phyloP scores from a whole-genome alignment of 2,113 vertebrate species.

The Micronisus gabar region DNA sequence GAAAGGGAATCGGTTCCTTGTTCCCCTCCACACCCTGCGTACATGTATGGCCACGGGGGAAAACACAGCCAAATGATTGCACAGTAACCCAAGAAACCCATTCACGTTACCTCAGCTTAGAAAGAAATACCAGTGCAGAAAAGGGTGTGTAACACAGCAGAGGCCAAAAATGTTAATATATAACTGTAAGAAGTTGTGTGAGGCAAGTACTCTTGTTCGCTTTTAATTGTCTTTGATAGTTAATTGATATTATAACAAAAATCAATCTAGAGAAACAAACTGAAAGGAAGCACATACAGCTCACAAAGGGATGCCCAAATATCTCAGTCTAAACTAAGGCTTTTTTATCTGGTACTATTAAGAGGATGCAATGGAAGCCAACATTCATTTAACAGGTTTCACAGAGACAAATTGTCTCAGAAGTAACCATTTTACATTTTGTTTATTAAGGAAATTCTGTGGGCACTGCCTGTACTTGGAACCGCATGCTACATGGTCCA shows the following conservation, averaged over 20 bases:
- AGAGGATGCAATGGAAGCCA: neutral
- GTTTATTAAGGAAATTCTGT: neutral
- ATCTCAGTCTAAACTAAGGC: neutral
- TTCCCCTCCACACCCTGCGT: slow-evolving; percentile 6
- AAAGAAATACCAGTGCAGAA: slow-evolving; percentile 25
- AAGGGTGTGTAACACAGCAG: slow-evolving; percentile 18
- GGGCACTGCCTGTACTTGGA: neutral
- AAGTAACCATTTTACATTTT: neutral
- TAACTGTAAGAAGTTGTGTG: slow-evolving; percentile 9
- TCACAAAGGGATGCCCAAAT: neutral
- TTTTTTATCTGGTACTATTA: neutral
- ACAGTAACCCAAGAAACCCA: slow-evolving; percentile 51
- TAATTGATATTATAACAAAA: neutral
- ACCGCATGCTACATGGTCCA: neutral
- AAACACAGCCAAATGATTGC: slow-evolving; percentile 13
- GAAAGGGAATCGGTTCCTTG: neutral
- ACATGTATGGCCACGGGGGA: neutral
- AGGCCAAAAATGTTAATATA: slow-evolving; percentile 49
- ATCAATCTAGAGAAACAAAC: neutral
- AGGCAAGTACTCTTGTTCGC: neutral
- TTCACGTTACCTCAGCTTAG: slow-evolving; percentile 17
- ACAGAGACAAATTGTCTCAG: neutral
- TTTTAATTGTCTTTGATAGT: neutral
- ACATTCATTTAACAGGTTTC: neutral
- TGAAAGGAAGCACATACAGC: neutral